Percentiles rank a stretch among this genome's conserved stretches.
These are phyloP conservation scores for Octomys mimax DNA, from an alignment of 2,797 vertebrate species.

Conservation along the genomic window DNA sequence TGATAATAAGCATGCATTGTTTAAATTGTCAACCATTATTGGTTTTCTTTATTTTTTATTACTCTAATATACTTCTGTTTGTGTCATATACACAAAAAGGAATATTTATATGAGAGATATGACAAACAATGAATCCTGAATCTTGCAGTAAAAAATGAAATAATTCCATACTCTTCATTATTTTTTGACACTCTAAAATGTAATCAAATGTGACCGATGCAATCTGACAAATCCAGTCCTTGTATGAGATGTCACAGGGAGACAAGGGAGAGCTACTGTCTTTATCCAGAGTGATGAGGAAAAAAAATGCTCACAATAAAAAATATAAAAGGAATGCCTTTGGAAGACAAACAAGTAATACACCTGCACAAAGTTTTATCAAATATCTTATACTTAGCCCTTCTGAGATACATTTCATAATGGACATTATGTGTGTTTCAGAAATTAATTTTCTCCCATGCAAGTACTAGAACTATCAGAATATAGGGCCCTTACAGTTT, in stretches of 20 bases:
- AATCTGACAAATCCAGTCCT: constrained; percentile 77
- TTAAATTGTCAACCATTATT: constrained; percentile 35
- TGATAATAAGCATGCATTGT: not conserved
- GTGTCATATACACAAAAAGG: not conserved
- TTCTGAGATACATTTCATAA: constrained; percentile 3
- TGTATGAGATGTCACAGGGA: constrained; percentile 84
- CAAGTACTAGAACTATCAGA: constrained; percentile 60
- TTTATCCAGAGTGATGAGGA: constrained; percentile 75
- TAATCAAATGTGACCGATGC: constrained; percentile 81
- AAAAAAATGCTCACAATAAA: not conserved
- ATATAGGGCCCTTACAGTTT: constrained; percentile 38
- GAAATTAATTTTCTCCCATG: constrained; percentile 59
- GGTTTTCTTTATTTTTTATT: constrained; percentile 27
- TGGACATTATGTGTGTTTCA: constrained; percentile 18
- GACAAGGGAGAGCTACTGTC: constrained; percentile 76
- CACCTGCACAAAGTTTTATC: not conserved
- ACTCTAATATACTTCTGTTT: constrained; percentile 5
- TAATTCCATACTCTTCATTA: constrained; percentile 66
- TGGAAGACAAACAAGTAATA: constrained; percentile 67
- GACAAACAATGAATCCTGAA: not conserved
- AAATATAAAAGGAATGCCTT: constrained; percentile 77
- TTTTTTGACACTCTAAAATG: constrained; percentile 78
- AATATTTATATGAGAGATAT: constrained; percentile 67
- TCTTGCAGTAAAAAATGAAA: constrained; percentile 45
- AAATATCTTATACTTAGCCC: constrained; percentile 26